phyloP scores from a whole-genome alignment of 2,797 vertebrate genomes.

The Pseudochirops cupreus region DNA sequence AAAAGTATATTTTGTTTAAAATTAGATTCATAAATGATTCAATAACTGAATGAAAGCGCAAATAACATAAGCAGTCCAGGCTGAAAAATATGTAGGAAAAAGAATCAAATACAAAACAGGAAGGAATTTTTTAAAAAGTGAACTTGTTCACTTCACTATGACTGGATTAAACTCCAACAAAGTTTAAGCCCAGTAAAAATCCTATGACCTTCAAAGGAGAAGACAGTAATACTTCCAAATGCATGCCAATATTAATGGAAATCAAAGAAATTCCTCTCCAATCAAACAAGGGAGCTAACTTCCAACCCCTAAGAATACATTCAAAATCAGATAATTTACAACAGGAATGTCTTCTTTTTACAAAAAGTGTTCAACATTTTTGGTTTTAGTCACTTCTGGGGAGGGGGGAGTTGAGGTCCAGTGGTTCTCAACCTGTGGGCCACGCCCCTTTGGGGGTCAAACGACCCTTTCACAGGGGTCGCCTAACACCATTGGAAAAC shows the following conservation, averaged over 20 bases:
- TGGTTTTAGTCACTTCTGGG: not conserved
- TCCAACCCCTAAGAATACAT: slow-evolving; percentile 40
- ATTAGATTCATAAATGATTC: slow-evolving; percentile 11
- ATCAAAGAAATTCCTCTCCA: slow-evolving; percentile 38
- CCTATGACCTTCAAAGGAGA: slow-evolving; percentile 51
- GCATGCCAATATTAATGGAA: slow-evolving; percentile 34
- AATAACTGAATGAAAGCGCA: slow-evolving; percentile 27
- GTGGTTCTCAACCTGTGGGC: no score
- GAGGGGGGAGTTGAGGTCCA: not conserved
- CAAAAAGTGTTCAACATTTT: slow-evolving; percentile 31
- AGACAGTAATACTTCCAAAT: not conserved
- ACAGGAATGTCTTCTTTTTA: slow-evolving; percentile 52
- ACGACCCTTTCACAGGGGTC: no score
- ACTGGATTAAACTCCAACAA: slow-evolving; percentile 34
- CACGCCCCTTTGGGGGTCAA: no score
- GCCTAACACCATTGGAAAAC: no score
- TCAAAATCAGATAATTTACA: slow-evolving; percentile 48
- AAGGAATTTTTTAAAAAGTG: slow-evolving; percentile 28
- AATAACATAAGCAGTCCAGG: slow-evolving; percentile 27
- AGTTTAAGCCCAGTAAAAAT: slow-evolving; percentile 50
- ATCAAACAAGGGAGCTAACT: slow-evolving; percentile 15
- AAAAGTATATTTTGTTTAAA: slow-evolving; percentile 20
- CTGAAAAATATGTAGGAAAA: slow-evolving; percentile 52
- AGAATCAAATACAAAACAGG: not conserved
- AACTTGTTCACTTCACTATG: slow-evolving; percentile 36